A percentile compares a stretch with the other conserved stretches of the same genome.
Evolutionary conservation across 2,797 vertebrate species (phyloP).

Genomic region (Nothura maculosa): DNA sequence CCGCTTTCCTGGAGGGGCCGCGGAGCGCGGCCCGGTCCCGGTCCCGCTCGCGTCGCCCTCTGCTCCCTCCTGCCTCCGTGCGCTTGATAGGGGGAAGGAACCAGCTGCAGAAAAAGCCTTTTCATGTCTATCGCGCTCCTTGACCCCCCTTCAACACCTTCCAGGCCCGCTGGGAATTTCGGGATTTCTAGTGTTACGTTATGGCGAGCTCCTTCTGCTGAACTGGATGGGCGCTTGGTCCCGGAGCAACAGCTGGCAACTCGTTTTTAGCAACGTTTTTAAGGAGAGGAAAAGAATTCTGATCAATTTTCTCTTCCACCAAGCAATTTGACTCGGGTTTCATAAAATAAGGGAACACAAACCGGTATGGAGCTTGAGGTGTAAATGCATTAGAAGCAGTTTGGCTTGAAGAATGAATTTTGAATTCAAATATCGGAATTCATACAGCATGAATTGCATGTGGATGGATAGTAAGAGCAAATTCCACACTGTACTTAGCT

Average conservation of each 20-base stretch:
- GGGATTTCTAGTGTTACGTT: slow-evolving; percentile 78
- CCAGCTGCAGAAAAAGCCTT: slow-evolving; percentile 76
- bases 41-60: not conserved
- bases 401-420: not conserved
- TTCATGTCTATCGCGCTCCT: slow-evolving; percentile 76
- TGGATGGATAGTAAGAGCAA: not conserved
- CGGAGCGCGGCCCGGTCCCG: slow-evolving; percentile 66
- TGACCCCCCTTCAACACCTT: slow-evolving; percentile 84
- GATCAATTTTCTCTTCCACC: not conserved
- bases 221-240: not conserved
- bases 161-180: slow-evolving; percentile 61
- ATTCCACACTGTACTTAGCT: not conserved
- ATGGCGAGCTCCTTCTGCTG: slow-evolving; percentile 15
- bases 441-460: not conserved
- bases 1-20: slow-evolving; percentile 79
- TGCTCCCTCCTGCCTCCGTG: slow-evolving; percentile 35
- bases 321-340: not conserved
- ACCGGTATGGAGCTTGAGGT: not conserved
- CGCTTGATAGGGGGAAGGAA: slow-evolving; percentile 75
- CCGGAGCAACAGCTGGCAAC: not conserved
- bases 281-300: not conserved
- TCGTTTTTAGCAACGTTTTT: not conserved
- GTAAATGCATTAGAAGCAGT: not conserved
- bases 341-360: not conserved
- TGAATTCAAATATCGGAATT: not conserved